phyloP scores from a whole-genome alignment of 2,113 vertebrate species.

The Silurus glanis region DNA sequence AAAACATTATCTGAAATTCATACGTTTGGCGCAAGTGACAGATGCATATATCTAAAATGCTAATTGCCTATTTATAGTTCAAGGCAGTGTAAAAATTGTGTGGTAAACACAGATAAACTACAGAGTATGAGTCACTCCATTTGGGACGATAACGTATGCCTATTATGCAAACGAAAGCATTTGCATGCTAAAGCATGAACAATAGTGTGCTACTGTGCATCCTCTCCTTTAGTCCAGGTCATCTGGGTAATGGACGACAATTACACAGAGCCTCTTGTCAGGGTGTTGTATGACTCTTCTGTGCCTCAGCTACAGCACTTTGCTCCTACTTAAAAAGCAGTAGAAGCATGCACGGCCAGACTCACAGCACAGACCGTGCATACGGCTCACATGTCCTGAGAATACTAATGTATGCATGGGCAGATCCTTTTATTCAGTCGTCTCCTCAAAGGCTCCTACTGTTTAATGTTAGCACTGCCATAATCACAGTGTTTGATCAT shows the following conservation, averaged over 20 bases:
- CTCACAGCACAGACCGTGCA: constrained; percentile 30
- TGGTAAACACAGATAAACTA: constrained; percentile 30
- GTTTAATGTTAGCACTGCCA: constrained; percentile 15
- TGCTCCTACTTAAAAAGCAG: constrained; percentile 36
- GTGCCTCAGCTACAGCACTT: constrained; percentile 16
- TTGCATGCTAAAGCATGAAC: constrained; percentile 43
- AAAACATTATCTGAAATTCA: constrained; percentile 13
- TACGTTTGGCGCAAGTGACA: constrained; percentile 1
- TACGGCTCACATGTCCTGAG: constrained; percentile 18
- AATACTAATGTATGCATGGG: constrained; percentile 41
- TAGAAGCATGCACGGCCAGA: constrained; percentile 15
- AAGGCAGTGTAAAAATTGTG: constrained; percentile 9
- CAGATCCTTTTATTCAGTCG: constrained; percentile 9
- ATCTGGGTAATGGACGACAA: constrained; percentile 48
- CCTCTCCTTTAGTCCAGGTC: constrained; percentile 38
- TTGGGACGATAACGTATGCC: constrained; percentile 28
- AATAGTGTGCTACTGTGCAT: constrained; percentile 19
- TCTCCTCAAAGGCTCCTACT: constrained; percentile 3
- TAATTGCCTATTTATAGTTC: constrained; percentile 13
- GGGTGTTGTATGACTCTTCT: constrained; percentile 34
- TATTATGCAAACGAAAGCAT: constrained; percentile 36
- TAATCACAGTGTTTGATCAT: constrained; percentile 1
- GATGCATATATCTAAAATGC: not conserved
- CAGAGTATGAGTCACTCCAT: constrained; percentile 37
- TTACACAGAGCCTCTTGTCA: constrained; percentile 48